Percentiles rank a stretch among this genome's conserved stretches.
These are phyloP conservation scores for Cylindroiulus punctatus DNA, from an alignment of 2,888 invertebrate species.

Conservation along the genomic window DNA sequence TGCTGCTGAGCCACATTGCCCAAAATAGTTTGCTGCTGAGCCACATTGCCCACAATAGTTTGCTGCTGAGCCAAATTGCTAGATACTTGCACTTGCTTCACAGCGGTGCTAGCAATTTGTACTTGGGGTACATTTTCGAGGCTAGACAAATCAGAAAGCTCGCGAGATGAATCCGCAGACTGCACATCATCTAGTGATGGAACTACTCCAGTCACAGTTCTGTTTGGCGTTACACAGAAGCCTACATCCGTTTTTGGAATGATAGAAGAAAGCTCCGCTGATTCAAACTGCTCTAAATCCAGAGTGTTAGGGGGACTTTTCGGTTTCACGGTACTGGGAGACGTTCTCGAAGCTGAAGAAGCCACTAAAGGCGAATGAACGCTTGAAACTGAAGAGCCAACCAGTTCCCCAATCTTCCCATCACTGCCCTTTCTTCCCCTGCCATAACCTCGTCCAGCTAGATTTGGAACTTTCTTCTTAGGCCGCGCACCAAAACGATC, in stretches of 20 bases:
- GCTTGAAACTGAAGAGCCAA: background rate
- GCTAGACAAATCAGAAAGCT: background rate
- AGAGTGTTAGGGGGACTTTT: background rate
- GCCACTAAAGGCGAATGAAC: background rate
- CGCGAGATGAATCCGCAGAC: background rate
- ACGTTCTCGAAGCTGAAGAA: background rate
- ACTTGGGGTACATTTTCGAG: background rate
- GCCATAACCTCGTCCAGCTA: background rate
- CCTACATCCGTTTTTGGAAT: background rate
- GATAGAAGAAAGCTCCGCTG: background rate
- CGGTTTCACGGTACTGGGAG: background rate
- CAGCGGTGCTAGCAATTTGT: background rate
- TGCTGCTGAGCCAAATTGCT: background rate
- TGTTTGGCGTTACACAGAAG: background rate
- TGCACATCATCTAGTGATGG: background rate
- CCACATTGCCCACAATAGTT: too few species aligned
- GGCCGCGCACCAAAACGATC: background rate
- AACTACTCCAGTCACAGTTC: background rate
- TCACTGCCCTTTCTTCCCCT: background rate
- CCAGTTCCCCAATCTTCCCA: background rate
- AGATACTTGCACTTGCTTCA: background rate
- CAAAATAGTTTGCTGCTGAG: too few species aligned
- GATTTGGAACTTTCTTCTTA: background rate
- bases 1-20: too few species aligned
- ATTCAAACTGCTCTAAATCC: background rate